Evolutionary conservation across 1,140 invertebrate species (phyloP).

Genomic region (Drosophila quadrilineata): DNA sequence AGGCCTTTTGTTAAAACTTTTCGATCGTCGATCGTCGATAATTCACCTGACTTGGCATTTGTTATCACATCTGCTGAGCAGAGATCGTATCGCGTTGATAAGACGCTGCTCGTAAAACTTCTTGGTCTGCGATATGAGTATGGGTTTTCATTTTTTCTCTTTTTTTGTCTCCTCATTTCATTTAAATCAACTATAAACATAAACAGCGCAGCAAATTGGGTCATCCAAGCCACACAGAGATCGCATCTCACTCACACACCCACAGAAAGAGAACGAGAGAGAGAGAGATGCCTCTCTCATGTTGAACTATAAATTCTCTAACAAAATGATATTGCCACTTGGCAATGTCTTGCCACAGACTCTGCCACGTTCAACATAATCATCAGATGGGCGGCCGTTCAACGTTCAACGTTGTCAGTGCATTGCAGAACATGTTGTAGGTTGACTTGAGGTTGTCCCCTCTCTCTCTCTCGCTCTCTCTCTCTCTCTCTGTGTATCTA

Average conservation of each 20-base stretch:
- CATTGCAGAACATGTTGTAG: constrained; percentile 66
- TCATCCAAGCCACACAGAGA: constrained; percentile 40
- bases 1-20: constrained; percentile 60
- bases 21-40: constrained; percentile 37
- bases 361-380: constrained; percentile 62
- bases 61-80: constrained; percentile 61
- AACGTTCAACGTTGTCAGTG: constrained; percentile 24
- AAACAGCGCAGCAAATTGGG: constrained; percentile 62
- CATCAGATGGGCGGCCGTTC: constrained; percentile 61
- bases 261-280: too few relatives aligned
- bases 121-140: constrained; percentile 22
- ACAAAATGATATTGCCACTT: constrained; percentile 66
- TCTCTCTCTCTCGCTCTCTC: too few relatives aligned
- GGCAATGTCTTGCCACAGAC: constrained; percentile 27
- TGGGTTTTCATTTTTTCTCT: too few relatives aligned
- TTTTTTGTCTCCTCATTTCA: too few relatives aligned
- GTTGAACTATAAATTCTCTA: constrained; percentile 50
- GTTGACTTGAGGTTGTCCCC: constrained; percentile 79
- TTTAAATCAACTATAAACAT: constrained; percentile 31
- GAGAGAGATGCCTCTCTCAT: too few relatives aligned
- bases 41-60: constrained; percentile 51
- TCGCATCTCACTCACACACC: constrained; percentile 12
- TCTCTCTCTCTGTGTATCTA: too few relatives aligned
- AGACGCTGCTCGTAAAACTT: constrained; percentile 42
- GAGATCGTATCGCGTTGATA: constrained; percentile 64